phyloP scores from a whole-genome alignment of 1,140 invertebrate genomes.

The Aphidius ervi region DNA sequence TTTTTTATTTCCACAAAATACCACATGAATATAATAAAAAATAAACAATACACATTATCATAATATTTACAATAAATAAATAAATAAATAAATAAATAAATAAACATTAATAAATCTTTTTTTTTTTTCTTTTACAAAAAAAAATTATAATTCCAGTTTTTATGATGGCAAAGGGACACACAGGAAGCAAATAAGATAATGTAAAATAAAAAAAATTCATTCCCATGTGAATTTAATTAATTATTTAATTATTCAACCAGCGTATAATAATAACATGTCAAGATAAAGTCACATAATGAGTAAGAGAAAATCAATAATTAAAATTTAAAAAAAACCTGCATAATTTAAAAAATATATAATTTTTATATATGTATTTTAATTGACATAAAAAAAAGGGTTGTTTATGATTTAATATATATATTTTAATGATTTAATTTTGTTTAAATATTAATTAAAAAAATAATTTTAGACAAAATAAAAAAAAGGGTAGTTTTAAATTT shows the following conservation, averaged over 20 bases:
- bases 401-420: too few species aligned
- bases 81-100: not conserved
- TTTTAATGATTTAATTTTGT: too few species aligned
- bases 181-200: conserved; percentile 20
- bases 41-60: too few species aligned
- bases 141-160: conserved; percentile 15
- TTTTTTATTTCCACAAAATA: not conserved
- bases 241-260: conserved; percentile 20
- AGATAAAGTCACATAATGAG: conserved; percentile 19
- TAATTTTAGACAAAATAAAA: too few species aligned
- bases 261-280: conserved; percentile 16
- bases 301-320: conserved; percentile 17
- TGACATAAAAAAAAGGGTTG: too few species aligned
- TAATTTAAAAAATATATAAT: too few species aligned
- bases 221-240: conserved; percentile 23
- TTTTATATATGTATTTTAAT: too few species aligned
- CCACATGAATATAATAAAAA: too few species aligned
- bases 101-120: too few species aligned
- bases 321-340: too few species aligned
- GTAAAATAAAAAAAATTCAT: not conserved
- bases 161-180: conserved; percentile 7
- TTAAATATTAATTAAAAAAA: too few species aligned
- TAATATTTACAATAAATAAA: conserved; percentile 1
- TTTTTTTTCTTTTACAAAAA: not conserved
- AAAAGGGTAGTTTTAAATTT: too few species aligned